Evolutionary conservation across 1,140 invertebrate species (phyloP).

Genomic region (Alviniconcha marisindica): DNA sequence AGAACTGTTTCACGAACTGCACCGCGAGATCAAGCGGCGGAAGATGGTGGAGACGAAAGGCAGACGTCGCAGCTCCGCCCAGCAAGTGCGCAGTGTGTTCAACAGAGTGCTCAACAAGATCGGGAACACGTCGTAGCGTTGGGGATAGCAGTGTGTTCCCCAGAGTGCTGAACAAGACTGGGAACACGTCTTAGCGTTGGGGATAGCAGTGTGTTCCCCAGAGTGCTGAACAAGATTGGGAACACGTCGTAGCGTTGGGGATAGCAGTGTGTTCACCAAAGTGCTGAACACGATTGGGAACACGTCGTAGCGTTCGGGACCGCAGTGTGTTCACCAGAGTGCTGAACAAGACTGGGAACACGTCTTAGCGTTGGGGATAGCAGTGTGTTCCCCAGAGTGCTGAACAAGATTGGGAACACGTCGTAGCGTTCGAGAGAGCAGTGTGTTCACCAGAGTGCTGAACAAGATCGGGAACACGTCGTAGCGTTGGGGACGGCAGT

Average conservation of each 20-base stretch:
- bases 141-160: slow-evolving; percentile 58
- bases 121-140: slow-evolving; percentile 41
- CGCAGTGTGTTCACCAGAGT: no score
- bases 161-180: slow-evolving; percentile 69
- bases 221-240: not conserved
- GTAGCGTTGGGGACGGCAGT: no score
- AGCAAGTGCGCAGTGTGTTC: slow-evolving; percentile 71
- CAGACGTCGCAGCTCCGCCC: slow-evolving; percentile 72
- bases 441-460: no score
- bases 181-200: slow-evolving; percentile 21
- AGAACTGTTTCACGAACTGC: slow-evolving; percentile 72
- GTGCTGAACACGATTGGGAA: no score
- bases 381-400: no score
- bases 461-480: no score
- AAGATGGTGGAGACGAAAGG: slow-evolving; percentile 69
- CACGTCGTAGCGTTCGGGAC: no score
- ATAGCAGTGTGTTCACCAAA: no score
- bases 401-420: no score
- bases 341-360: no score
- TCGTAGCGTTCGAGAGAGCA: no score
- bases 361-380: no score
- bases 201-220: not conserved
- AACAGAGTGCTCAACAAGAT: slow-evolving; percentile 72
- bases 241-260: not conserved
- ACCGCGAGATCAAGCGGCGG: slow-evolving; percentile 72